Evolutionary conservation across 1,140 invertebrate species (phyloP), one percentile per base, ranked within the genome.

Genomic region (Glomeris maerens): DNA sequence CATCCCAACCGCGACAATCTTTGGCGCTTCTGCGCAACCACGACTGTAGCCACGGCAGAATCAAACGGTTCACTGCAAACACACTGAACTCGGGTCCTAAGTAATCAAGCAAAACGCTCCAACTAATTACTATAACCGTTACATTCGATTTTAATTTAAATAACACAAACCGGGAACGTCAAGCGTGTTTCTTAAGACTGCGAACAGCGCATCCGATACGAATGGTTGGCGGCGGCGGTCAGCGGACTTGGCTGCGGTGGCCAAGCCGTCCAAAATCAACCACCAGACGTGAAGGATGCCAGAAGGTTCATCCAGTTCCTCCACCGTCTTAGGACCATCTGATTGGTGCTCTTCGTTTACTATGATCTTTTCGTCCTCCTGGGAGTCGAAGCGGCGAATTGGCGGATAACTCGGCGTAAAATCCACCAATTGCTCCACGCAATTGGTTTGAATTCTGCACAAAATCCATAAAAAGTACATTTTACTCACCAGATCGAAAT

Each of bases 241-340:
- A 57, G 84, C 86, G 17, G 81, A 78, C 50, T 82, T 82, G 2
- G 83, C 78, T 23, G 69, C 59, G 3, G 85, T 81, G 27, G 82
- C 83, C 17, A 94, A 64, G 0, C 88, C 89, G 67, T 94, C 89
- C n/a, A 94, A 72, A 0, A 93, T 64, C 28, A 90, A 73, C 61
- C 84, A 91, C 86, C 86, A 94, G 0, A 95, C 86, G 61, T 88
- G 83, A 0, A 93, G 68, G 45, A 92, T 82, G 1, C 86, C 84
- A 60, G 83, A 86, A 1, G 79, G 76, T 56, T 79, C 81, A 61
- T 91, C 88, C 62, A 91, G 74, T 2, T 58, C 49, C 17, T 62
- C 61, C 26, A 70, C 50, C 20, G 57, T 59, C 20, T 41, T 45
- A 23, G 50, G 23, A 41, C 47, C 23, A 38, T 44, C 39, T 17